phyloP scores from a whole-genome alignment of 64 coral and sea anemone species.

The Acropora tenuis region DNA sequence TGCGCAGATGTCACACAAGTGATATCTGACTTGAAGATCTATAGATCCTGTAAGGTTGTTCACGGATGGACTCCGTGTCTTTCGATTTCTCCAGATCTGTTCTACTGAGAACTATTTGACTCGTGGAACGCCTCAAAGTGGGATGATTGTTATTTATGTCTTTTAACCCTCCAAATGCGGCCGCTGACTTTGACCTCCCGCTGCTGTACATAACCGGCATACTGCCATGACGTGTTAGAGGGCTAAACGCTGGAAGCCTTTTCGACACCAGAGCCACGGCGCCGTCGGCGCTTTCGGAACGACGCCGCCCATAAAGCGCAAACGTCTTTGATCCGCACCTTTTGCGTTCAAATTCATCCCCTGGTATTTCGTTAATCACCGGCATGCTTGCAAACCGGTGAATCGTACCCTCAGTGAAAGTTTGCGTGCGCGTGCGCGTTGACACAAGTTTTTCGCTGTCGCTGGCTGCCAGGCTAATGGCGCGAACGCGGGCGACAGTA shows the following conservation, averaged over 20 bases:
- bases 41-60: conserved; percentile 67
- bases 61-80: conserved; percentile 21
- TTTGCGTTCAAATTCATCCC: background rate
- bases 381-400: conserved; percentile 80
- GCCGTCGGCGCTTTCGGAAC: background rate
- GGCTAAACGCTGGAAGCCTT: conserved; percentile 35
- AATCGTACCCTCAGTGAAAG: conserved; percentile 32
- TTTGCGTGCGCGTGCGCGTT: conserved; percentile 28
- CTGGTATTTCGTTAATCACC: conserved; percentile 79
- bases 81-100: background rate
- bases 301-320: conserved; percentile 64
- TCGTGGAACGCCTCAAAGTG: conserved; percentile 32
- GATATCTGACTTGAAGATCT: conserved; percentile 76
- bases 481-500: background rate
- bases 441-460: background rate
- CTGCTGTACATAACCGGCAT: conserved; percentile 66
- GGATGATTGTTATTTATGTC: conserved; percentile 18
- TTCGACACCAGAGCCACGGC: background rate
- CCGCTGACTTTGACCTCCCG: background rate
- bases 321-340: conserved; percentile 64
- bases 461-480: background rate
- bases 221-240: conserved; percentile 67
- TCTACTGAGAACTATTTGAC: conserved; percentile 61
- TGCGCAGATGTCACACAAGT: conserved; percentile 32
- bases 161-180: background rate